These are phyloP conservation scores for Tachuris rubrigastra DNA, from an alignment of 2,113 vertebrate species.

Conservation along the genomic window DNA sequence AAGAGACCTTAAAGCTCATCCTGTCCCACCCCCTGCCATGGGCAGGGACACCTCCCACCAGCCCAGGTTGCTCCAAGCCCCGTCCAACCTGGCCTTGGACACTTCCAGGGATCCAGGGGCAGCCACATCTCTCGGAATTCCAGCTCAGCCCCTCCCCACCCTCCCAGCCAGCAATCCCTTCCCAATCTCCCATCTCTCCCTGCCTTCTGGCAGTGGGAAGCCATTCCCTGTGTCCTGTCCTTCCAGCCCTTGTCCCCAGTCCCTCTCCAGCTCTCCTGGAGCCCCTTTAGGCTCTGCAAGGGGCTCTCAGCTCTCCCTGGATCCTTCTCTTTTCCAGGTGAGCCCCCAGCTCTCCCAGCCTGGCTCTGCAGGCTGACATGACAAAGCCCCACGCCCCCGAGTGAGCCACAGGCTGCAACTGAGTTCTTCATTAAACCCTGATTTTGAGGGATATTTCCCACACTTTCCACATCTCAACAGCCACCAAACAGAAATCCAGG, in stretches of 20 bases:
- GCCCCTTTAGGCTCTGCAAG: neutral
- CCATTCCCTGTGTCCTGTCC: neutral
- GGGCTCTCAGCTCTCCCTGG: neutral
- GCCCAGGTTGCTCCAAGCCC: neutral
- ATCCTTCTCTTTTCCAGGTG: neutral
- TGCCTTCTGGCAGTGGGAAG: neutral
- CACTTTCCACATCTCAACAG: neutral
- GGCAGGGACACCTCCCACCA: neutral
- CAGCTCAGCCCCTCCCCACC: neutral
- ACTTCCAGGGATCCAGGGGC: neutral
- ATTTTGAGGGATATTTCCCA: neutral
- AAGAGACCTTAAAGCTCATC: neutral
- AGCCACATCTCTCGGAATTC: neutral
- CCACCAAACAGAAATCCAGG: neutral
- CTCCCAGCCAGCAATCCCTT: neutral
- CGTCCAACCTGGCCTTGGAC: neutral
- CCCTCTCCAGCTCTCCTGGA: neutral
- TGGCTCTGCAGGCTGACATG: neutral
- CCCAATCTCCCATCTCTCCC: neutral
- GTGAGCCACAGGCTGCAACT: neutral
- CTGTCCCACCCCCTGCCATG: neutral
- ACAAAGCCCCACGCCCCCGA: neutral
- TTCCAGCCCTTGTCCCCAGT: neutral
- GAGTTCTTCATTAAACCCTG: neutral
- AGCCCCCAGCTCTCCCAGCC: neutral